Evolutionary conservation across 2,797 vertebrate genomes (phyloP).

Genomic region (Limnodromus scolopaceus): DNA sequence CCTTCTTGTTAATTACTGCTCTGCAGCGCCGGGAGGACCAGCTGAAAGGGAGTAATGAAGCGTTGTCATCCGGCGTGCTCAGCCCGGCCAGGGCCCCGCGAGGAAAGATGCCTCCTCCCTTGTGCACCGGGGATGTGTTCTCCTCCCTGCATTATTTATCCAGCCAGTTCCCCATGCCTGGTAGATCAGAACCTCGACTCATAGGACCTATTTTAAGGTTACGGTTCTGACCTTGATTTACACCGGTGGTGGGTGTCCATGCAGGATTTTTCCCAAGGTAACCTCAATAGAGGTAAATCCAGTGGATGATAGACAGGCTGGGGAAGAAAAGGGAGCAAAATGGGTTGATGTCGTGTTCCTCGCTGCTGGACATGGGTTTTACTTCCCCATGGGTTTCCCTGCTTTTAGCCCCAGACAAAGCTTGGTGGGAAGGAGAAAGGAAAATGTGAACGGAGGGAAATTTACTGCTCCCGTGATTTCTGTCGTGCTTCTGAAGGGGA

Average conservation of each 20-base stretch:
- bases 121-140: fast-evolving
- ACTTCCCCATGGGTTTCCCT: not conserved
- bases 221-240: not conserved
- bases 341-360: fast-evolving
- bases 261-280: not conserved
- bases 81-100: not conserved
- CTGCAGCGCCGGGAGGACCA: not conserved
- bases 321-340: not conserved
- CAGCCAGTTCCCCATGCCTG: not conserved
- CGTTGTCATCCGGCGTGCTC: not conserved
- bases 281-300: not conserved
- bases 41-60: slow-evolving; percentile 41
- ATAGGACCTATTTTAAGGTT: not conserved
- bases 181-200: not conserved
- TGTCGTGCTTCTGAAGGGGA: slow-evolving; percentile 41
- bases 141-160: not conserved
- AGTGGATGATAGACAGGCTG: not conserved
- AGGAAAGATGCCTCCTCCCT: not conserved
- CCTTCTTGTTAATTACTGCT: slow-evolving; percentile 38
- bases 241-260: fast-evolving
- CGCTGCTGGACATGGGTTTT: not conserved
- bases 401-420: not conserved
- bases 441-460: not conserved
- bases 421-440: not conserved
- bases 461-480: not conserved